phyloP scores from a whole-genome alignment of 2,113 vertebrate species.

The Fregetta grallaria region DNA sequence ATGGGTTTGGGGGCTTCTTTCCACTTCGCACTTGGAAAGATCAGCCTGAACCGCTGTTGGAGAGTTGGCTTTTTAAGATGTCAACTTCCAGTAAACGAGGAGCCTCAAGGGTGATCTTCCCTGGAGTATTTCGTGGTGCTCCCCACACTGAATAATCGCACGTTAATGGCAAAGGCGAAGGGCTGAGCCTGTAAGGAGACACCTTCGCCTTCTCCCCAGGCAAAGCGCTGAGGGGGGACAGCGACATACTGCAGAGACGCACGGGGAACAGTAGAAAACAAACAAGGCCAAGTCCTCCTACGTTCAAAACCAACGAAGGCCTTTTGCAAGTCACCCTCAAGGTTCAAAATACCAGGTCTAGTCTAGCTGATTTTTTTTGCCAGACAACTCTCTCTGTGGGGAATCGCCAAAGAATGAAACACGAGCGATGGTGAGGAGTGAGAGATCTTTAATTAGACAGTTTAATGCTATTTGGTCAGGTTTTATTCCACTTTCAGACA shows the following conservation, averaged over 20 bases:
- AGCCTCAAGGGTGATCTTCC: neutral
- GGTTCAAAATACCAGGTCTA: neutral
- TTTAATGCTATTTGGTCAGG: neutral
- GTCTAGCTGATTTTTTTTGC: neutral
- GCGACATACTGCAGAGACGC: neutral
- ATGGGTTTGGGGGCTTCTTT: neutral
- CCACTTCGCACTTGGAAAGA: neutral
- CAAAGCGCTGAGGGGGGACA: neutral
- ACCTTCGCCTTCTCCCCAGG: neutral
- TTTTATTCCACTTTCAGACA: neutral
- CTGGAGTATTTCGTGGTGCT: neutral
- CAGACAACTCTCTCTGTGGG: neutral
- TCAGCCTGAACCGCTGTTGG: neutral
- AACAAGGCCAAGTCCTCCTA: neutral
- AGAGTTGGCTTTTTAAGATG: neutral
- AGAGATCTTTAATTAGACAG: neutral
- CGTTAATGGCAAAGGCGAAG: fast-evolving
- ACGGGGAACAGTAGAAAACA: fast-evolving
- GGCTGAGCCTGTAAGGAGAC: neutral
- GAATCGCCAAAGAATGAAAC: neutral
- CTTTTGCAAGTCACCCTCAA: neutral
- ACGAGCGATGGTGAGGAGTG: fast-evolving
- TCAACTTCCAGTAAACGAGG: neutral
- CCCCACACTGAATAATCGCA: neutral
- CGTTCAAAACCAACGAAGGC: neutral